These are phyloP conservation scores for Semibalanus balanoides DNA, from an alignment of 1,140 invertebrate species.

Conservation along the genomic window DNA sequence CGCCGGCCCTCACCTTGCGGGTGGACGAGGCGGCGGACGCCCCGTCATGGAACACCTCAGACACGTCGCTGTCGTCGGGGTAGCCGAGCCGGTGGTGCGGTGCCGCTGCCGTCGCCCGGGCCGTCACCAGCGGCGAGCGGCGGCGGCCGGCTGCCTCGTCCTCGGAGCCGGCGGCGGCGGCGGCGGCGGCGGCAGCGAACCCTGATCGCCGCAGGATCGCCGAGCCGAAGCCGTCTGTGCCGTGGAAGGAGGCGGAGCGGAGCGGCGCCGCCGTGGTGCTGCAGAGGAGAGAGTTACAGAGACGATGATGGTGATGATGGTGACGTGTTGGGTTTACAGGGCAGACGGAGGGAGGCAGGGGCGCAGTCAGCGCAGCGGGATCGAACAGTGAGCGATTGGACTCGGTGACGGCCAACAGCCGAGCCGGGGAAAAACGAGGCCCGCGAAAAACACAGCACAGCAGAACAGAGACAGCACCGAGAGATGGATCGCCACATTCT, in stretches of 20 bases:
- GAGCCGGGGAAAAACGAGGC: no score
- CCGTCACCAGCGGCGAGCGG: not conserved
- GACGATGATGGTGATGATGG: no score
- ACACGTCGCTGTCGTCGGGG: not conserved
- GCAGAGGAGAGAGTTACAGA: not conserved
- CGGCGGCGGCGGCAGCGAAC: not conserved
- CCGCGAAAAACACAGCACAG: no score
- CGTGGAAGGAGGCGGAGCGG: constrained; percentile 40
- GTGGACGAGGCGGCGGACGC: not conserved
- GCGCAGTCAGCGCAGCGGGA: no score
- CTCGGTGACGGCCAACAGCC: no score
- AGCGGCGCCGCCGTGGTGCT: constrained; percentile 34
- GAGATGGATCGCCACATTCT: no score
- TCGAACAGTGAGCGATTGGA: no score
- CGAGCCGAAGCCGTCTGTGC: constrained; percentile 29
- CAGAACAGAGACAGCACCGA: no score
- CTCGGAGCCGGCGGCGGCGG: not conserved
- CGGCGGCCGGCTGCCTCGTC: not conserved
- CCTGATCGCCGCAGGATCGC: not conserved
- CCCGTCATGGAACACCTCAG: not conserved
- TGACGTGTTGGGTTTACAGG: no score
- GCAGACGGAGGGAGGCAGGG: no score
- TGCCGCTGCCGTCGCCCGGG: no score
- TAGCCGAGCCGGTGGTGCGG: no score
- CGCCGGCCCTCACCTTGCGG: not conserved